These are phyloP conservation scores for Peromyscus maniculatus DNA, from an alignment of 2,113 vertebrate genomes.

Conservation along the genomic window DNA sequence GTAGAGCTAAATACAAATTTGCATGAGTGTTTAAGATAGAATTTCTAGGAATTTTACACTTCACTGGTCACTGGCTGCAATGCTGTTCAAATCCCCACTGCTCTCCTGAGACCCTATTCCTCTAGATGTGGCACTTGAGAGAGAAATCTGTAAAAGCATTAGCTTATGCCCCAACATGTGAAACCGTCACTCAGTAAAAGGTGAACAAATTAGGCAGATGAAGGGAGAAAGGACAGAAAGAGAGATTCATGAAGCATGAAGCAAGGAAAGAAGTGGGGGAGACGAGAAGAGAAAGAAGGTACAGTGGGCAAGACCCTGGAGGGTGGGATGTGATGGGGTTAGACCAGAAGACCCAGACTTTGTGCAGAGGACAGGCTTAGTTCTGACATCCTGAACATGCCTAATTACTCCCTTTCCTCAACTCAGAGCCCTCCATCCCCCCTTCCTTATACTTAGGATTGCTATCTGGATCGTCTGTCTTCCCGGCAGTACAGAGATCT, in stretches of 20 bases:
- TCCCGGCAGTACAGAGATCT: not conserved
- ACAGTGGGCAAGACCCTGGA: not conserved
- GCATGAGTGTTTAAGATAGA: conserved; percentile 32
- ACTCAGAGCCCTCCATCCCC: fast-evolving
- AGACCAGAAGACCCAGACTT: not conserved
- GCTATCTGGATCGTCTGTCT: not conserved
- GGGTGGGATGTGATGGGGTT: not conserved
- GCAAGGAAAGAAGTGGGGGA: not conserved
- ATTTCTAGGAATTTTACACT: conserved; percentile 32
- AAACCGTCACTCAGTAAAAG: not conserved
- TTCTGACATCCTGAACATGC: not conserved
- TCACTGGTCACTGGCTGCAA: not conserved
- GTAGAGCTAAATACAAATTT: conserved; percentile 24
- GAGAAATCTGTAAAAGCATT: not conserved
- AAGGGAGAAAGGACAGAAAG: not conserved
- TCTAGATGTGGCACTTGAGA: not conserved
- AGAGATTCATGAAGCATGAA: not conserved
- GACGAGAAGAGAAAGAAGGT: not conserved
- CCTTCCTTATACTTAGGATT: not conserved
- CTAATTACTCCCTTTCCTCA: not conserved
- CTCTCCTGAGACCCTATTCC: not conserved
- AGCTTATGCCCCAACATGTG: not conserved
- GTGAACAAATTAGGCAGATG: not conserved
- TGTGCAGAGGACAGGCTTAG: not conserved
- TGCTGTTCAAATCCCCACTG: not conserved